Evolutionary conservation across 2,113 vertebrate species (phyloP).

Genomic region (Esox niger): DNA sequence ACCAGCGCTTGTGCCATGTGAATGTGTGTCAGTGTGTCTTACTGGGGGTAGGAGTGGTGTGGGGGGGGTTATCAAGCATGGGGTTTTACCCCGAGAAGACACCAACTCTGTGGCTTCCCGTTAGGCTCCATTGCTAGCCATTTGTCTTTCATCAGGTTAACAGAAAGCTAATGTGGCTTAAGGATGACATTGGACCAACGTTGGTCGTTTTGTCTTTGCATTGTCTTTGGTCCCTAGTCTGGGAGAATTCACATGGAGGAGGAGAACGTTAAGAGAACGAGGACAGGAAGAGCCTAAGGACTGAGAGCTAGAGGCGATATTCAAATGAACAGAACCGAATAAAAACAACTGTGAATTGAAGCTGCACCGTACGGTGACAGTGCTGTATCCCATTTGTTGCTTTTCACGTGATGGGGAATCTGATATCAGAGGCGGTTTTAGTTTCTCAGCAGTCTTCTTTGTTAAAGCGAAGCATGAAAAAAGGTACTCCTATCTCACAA

Average conservation of each 20-base stretch:
- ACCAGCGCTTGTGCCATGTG: slow-evolving; percentile 31
- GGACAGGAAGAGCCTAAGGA: slow-evolving; percentile 47
- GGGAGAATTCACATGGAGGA: slow-evolving; percentile 32
- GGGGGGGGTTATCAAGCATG: background rate
- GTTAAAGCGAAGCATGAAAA: slow-evolving; percentile 28
- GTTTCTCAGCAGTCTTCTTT: slow-evolving; percentile 44
- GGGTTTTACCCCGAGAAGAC: slow-evolving; percentile 41
- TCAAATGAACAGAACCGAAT: slow-evolving; percentile 42
- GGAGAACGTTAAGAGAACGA: slow-evolving; percentile 12
- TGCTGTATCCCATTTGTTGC: slow-evolving; percentile 23
- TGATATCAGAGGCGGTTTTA: slow-evolving; percentile 42
- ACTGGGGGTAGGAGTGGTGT: background rate
- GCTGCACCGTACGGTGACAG: slow-evolving; percentile 27
- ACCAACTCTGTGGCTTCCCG: slow-evolving; percentile 14
- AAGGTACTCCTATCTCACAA: slow-evolving; percentile 24
- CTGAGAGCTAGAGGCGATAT: slow-evolving; percentile 34
- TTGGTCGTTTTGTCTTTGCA: slow-evolving; percentile 25
- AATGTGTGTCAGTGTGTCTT: slow-evolving; percentile 15
- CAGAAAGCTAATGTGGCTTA: slow-evolving; percentile 30
- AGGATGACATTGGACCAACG: slow-evolving; percentile 28
- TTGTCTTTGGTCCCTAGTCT: slow-evolving; percentile 44
- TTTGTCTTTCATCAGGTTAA: slow-evolving; percentile 14
- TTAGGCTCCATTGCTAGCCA: slow-evolving; percentile 1
- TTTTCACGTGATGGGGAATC: slow-evolving; percentile 46
- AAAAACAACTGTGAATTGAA: slow-evolving; percentile 45